Percentiles rank a stretch among this genome's conserved stretches.
Conservation (phyloP, 2,797 vertebrate genomes). For the Sternotherus odoratus region DNA sequence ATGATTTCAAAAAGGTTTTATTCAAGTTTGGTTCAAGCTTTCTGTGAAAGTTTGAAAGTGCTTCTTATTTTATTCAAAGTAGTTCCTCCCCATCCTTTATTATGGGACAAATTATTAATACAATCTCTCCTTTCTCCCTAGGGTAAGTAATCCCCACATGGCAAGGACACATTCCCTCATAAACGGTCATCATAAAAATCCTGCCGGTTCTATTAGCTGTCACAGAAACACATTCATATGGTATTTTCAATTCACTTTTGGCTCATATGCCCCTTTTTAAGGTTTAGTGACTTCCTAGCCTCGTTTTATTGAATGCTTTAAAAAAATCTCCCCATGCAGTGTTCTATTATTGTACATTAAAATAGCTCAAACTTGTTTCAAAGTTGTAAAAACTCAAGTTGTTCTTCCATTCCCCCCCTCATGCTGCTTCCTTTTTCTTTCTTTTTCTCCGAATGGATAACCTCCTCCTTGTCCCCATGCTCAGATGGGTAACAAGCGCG, state of each 20-base stretch:
- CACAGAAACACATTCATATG: neutral
- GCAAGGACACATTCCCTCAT: neutral
- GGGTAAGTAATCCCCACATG: neutral
- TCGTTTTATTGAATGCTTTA: neutral
- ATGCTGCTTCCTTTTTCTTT: neutral
- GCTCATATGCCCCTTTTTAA: neutral
- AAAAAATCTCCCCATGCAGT: neutral
- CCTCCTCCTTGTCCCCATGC: neutral
- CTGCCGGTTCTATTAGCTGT: neutral
- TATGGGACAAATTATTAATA: neutral
- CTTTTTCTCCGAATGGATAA: neutral
- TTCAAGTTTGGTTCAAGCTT: neutral
- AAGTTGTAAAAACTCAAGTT: neutral
- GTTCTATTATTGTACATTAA: neutral
- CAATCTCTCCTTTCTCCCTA: neutral
- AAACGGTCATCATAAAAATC: neutral
- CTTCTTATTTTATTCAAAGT: neutral
- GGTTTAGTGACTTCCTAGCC: neutral
- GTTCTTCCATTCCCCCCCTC: neutral
- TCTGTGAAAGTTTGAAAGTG: neutral
- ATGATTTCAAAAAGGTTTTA: too few species aligned
- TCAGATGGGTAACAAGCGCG: accelerated
- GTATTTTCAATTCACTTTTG: neutral
- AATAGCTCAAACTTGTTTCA: neutral
- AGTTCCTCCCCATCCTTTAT: neutral